These are phyloP conservation scores for Sylvilagus floridanus DNA, from an alignment of 2,797 vertebrate species.

Conservation along the genomic window DNA sequence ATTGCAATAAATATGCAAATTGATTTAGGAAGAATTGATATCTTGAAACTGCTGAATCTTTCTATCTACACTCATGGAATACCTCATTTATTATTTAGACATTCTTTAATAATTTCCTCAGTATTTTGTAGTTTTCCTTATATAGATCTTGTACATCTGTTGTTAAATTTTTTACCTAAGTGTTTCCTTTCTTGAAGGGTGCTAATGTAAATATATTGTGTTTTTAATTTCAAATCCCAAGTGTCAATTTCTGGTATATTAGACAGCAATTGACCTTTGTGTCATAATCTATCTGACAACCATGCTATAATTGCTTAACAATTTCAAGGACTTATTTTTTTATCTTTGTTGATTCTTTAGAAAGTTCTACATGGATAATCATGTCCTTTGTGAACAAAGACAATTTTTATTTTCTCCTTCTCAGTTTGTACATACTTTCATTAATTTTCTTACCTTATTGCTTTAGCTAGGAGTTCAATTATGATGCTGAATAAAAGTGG, in stretches of 20 bases:
- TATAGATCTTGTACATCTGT: background rate
- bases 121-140: background rate
- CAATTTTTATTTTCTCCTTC: background rate
- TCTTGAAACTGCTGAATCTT: background rate
- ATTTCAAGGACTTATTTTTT: background rate
- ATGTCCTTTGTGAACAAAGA: background rate
- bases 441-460: background rate
- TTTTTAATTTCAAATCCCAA: constrained; percentile 17
- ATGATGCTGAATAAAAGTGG: background rate
- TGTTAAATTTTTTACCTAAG: background rate
- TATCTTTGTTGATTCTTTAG: background rate
- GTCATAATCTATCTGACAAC: background rate
- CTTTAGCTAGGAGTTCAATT: background rate
- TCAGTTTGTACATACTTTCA: background rate
- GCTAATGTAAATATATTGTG: background rate
- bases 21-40: background rate
- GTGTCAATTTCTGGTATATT: background rate
- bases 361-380: background rate
- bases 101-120: background rate
- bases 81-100: background rate
- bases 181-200: background rate
- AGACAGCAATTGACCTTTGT: background rate
- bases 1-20: background rate
- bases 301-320: background rate
- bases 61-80: background rate